These are phyloP conservation scores for Limnodromus scolopaceus DNA, from an alignment of 2,797 vertebrate species.

Conservation along the genomic window DNA sequence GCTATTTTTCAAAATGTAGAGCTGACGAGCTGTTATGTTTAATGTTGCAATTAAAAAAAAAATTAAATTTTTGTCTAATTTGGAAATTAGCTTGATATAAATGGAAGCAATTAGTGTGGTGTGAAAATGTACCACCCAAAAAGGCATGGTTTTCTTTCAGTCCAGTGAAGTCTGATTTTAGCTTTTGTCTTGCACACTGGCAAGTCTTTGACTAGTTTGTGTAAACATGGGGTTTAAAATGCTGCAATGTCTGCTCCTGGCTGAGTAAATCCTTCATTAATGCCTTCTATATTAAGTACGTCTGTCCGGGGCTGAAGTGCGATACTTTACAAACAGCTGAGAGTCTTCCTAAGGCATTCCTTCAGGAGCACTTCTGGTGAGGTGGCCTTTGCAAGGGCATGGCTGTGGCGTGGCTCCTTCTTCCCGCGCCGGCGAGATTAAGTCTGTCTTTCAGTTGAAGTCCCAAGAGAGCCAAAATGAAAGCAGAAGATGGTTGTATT, in stretches of 20 bases:
- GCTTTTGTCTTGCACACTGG: background rate
- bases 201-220: conserved; percentile 4
- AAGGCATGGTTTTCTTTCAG: background rate
- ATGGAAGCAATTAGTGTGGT: background rate
- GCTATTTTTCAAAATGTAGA: background rate
- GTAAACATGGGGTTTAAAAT: conserved; percentile 15
- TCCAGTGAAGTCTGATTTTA: background rate
- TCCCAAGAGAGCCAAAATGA: background rate
- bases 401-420: background rate
- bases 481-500: background rate
- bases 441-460: background rate
- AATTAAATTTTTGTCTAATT: background rate
- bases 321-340: conserved; percentile 26
- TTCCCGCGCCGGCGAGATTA: background rate
- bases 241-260: background rate
- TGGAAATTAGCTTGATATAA: background rate
- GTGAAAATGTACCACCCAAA: background rate
- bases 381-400: background rate
- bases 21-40: background rate
- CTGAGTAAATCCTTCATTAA: conserved; percentile 48
- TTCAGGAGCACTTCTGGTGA: background rate
- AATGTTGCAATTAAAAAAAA: background rate
- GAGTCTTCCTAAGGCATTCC: background rate
- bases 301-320: background rate
- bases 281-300: conserved; percentile 29